These are phyloP conservation scores for Diaprepes abbreviatus DNA, from an alignment of 2,888 invertebrate genomes.

Conservation along the genomic window DNA sequence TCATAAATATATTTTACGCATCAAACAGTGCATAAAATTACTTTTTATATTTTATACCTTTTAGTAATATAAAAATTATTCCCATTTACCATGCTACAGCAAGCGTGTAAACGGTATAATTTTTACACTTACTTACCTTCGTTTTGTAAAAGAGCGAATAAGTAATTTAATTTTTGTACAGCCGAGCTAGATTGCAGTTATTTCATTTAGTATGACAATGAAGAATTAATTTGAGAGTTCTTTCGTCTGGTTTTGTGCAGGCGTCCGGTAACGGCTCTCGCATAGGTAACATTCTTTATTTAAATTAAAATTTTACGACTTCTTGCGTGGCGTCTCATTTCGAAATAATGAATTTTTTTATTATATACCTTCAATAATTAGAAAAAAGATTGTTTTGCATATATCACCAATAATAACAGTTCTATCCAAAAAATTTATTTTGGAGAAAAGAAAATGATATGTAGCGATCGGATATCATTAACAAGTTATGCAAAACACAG, in stretches of 20 bases:
- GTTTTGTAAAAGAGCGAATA: not conserved
- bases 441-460: too few relatives aligned
- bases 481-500: too few relatives aligned
- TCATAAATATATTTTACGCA: too few relatives aligned
- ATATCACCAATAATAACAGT: too few relatives aligned
- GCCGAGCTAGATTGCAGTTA: not conserved
- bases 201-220: slow-evolving; percentile 4
- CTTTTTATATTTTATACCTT: too few relatives aligned
- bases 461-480: too few relatives aligned
- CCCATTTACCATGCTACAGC: slow-evolving; percentile 12
- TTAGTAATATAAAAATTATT: not conserved
- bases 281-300: not conserved
- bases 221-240: not conserved
- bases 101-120: slow-evolving; percentile 26
- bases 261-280: not conserved
- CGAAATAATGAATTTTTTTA: too few relatives aligned
- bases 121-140: slow-evolving; percentile 19
- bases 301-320: not conserved
- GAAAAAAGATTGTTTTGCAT: too few relatives aligned
- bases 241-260: not conserved
- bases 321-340: too few relatives aligned
- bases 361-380: too few relatives aligned
- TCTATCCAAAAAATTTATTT: too few relatives aligned
- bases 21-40: too few relatives aligned
- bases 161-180: slow-evolving; percentile 4